Evolutionary conservation across 1,140 invertebrate species (phyloP).

Genomic region (Cyclina sinensis): DNA sequence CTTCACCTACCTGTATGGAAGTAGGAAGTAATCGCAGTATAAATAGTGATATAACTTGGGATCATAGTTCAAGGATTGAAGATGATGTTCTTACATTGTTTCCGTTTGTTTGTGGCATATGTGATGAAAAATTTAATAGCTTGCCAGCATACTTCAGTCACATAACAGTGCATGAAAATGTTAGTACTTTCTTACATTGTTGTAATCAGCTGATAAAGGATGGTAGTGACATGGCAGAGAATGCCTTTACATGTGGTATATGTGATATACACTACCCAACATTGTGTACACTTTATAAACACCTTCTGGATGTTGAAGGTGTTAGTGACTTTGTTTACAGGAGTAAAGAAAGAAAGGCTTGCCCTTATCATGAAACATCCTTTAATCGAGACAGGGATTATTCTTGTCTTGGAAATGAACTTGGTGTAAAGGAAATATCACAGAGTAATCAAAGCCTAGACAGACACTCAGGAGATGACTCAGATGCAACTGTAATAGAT

Average conservation of each 20-base stretch:
- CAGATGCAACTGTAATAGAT: not conserved
- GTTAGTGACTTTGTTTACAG: not conserved
- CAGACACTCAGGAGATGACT: not conserved
- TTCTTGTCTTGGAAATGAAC: not conserved
- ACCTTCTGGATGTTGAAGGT: not conserved
- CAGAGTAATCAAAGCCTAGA: not conserved
- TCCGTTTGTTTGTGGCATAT: constrained; percentile 15
- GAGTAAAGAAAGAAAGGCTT: not conserved
- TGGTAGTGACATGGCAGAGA: not conserved
- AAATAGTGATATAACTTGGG: too few relatives aligned
- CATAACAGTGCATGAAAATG: not conserved
- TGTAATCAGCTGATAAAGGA: not conserved
- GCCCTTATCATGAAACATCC: not conserved
- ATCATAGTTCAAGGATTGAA: not conserved
- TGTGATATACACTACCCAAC: not conserved
- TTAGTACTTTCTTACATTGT: not conserved
- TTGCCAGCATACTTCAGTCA: not conserved
- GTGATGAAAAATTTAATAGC: not conserved
- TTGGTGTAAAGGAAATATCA: not conserved
- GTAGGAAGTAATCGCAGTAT: too few relatives aligned
- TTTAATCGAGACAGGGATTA: not conserved
- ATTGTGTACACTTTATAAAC: not conserved
- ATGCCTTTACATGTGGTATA: not conserved
- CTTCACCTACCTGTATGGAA: too few relatives aligned
- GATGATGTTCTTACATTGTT: not conserved